Evolutionary conservation across 2,888 invertebrate species (phyloP).

Genomic region (Hyles lineata): DNA sequence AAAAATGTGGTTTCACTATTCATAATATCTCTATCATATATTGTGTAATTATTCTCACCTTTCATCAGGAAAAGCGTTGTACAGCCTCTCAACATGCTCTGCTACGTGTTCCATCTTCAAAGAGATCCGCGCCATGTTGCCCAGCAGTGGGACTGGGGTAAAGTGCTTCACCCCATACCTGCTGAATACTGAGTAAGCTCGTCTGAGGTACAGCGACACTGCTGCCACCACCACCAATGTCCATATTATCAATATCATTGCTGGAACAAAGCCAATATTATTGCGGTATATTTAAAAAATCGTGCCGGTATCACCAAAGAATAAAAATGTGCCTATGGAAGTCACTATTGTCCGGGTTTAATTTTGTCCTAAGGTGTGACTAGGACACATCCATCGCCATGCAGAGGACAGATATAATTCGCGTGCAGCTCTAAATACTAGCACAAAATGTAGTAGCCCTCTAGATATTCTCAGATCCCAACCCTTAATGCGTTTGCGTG

Average conservation of each 20-base stretch:
- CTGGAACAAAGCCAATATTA: constrained; percentile 4
- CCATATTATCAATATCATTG: constrained; percentile 55
- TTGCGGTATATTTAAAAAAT: neutral
- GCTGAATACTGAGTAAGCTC: constrained; percentile 51
- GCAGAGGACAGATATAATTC: too few relatives aligned
- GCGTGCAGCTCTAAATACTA: too few relatives aligned
- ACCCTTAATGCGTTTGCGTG: too few relatives aligned
- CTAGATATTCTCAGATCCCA: too few relatives aligned
- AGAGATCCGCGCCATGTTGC: constrained; percentile 54
- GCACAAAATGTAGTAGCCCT: too few relatives aligned
- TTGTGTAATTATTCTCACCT: constrained; percentile 48
- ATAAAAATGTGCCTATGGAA: too few relatives aligned
- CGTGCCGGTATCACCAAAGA: neutral
- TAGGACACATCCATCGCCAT: too few relatives aligned
- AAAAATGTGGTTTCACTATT: too few relatives aligned
- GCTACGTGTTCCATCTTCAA: constrained; percentile 45
- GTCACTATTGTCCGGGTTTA: too few relatives aligned
- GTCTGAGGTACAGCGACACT: constrained; percentile 49
- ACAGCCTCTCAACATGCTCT: constrained; percentile 45
- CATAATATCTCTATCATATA: neutral
- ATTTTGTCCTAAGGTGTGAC: too few relatives aligned
- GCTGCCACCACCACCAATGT: constrained; percentile 41
- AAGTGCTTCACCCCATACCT: constrained; percentile 56
- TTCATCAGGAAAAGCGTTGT: constrained; percentile 57
- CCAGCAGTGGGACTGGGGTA: constrained; percentile 54